Conservation (phyloP, 1,140 invertebrate species). For the Berghia stephanieae region DNA sequence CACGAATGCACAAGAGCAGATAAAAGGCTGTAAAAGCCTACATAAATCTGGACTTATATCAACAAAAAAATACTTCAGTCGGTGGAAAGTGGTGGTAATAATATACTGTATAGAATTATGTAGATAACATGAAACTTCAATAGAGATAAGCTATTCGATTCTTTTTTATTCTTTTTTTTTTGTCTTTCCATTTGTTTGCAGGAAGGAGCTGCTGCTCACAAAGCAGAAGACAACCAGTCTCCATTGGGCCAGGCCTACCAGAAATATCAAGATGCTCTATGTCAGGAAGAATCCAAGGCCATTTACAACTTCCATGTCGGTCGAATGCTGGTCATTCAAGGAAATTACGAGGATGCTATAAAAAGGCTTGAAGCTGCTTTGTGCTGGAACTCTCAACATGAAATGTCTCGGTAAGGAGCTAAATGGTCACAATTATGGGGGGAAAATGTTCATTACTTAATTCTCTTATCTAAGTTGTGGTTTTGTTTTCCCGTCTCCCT, state of each 20-base stretch:
- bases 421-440: background rate
- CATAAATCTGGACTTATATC: too few relatives aligned
- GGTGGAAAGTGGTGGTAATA: too few relatives aligned
- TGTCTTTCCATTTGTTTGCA: constrained; percentile 32
- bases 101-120: too few relatives aligned
- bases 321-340: constrained; percentile 60
- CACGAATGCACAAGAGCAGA: too few relatives aligned
- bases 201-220: constrained; percentile 64
- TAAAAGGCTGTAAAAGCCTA: too few relatives aligned
- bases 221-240: constrained; percentile 58
- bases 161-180: too few relatives aligned
- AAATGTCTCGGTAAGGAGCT: constrained; percentile 53
- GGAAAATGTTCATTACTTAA: too few relatives aligned
- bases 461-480: background rate
- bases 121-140: too few relatives aligned
- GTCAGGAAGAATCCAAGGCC: constrained; percentile 59
- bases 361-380: constrained; percentile 58
- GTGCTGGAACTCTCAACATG: constrained; percentile 60
- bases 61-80: too few relatives aligned
- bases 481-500: background rate
- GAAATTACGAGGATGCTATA: constrained; percentile 61
- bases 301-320: constrained; percentile 65
- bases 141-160: too few relatives aligned
- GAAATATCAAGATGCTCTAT: constrained; percentile 63
- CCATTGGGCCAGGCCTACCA: constrained; percentile 63